A percentile compares a stretch with the other conserved stretches of the same genome.
Conservation (phyloP, 2,888 invertebrate species). For the Archips crataeganus region DNA sequence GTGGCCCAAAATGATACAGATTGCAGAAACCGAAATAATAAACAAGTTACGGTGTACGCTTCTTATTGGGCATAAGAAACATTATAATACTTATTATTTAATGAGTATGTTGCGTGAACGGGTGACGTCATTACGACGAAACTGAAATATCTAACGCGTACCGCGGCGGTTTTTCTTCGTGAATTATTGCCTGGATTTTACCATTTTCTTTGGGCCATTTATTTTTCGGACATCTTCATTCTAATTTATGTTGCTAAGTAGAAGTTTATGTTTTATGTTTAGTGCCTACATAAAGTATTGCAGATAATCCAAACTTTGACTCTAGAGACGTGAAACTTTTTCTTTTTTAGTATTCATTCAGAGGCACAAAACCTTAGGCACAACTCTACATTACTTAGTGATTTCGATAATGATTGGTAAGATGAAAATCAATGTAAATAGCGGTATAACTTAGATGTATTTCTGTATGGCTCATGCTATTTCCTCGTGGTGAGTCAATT, state of each 20-base stretch:
- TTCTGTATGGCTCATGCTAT: background rate
- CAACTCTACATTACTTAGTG: too few species aligned
- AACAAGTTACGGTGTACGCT: background rate
- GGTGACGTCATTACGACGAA: constrained; percentile 29
- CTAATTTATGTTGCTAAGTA: constrained; percentile 40
- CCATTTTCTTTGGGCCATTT: constrained; percentile 36
- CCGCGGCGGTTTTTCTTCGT: constrained; percentile 18
- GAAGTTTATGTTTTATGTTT: constrained; percentile 35
- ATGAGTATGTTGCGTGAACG: constrained; percentile 30
- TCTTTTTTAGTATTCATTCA: background rate
- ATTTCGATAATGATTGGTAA: background rate
- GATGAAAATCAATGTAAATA: background rate
- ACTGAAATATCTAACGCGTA: constrained; percentile 23
- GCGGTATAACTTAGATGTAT: background rate
- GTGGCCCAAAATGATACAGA: background rate
- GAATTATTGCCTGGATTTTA: constrained; percentile 38
- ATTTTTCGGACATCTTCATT: constrained; percentile 40
- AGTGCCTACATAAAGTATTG: constrained; percentile 14
- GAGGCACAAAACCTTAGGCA: too few species aligned
- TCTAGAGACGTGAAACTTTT: background rate
- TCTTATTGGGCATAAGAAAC: background rate
- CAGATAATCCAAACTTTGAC: background rate
- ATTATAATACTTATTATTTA: background rate
- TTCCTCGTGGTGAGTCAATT: background rate
- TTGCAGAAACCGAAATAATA: background rate